Conservation (phyloP, 2,888 invertebrate species). For the Eupeodes latifasciatus region DNA sequence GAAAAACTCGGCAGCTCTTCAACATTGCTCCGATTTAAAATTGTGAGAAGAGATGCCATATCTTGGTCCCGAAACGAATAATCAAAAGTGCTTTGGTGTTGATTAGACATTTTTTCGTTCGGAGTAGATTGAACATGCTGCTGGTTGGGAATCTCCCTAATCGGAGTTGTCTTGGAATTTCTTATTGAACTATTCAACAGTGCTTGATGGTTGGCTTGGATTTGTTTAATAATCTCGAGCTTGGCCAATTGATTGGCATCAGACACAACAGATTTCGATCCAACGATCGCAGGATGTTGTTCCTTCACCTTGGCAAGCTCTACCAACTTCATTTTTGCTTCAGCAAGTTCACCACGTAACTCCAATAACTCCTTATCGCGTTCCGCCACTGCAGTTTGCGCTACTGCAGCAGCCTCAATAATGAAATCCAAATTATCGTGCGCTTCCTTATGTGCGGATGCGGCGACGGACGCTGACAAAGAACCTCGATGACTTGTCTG, state of each 20-base stretch:
- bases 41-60: constrained; percentile 7
- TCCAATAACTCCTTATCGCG: too few relatives aligned
- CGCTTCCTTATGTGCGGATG: too few relatives aligned
- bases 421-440: background rate
- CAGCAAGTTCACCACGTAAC: background rate
- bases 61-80: background rate
- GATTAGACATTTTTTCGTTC: background rate
- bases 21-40: too few relatives aligned
- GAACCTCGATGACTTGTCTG: too few relatives aligned
- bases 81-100: background rate
- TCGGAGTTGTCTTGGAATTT: too few relatives aligned
- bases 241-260: background rate
- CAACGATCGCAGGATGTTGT: too few relatives aligned
- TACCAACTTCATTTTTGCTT: background rate
- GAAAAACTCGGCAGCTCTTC: background rate
- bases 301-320: too few relatives aligned
- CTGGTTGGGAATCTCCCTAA: background rate
- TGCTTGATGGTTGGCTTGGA: constrained; percentile 5
- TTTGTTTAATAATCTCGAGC: constrained; percentile 3
- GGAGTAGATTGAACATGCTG: background rate
- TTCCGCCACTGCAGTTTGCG: background rate
- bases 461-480: too few relatives aligned
- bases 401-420: background rate
- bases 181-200: background rate
- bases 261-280: too few relatives aligned